These are phyloP conservation scores for Nephotettix cincticeps DNA, from an alignment of 1,140 invertebrate genomes.

Conservation along the genomic window DNA sequence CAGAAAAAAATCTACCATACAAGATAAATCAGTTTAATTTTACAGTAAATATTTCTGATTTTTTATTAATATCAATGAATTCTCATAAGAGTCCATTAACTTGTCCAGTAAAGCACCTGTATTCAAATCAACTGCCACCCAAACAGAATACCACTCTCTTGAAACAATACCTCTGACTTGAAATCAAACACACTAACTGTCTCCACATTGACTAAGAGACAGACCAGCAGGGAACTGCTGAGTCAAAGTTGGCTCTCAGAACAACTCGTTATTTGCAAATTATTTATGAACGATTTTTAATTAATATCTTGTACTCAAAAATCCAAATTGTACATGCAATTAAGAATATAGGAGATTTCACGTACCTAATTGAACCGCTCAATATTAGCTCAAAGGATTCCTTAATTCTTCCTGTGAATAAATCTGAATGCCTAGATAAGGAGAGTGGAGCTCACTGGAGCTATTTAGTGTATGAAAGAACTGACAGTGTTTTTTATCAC, in stretches of 20 bases:
- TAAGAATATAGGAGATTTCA: background rate
- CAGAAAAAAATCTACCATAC: conserved; percentile 5
- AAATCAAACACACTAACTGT: too few relatives aligned
- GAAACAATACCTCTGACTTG: too few relatives aligned
- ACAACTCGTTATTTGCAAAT: background rate
- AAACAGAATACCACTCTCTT: background rate
- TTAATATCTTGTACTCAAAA: background rate
- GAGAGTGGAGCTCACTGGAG: background rate
- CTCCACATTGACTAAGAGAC: too few relatives aligned
- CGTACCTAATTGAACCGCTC: background rate
- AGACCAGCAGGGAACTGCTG: background rate
- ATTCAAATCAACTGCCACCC: background rate
- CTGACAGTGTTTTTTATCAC: background rate
- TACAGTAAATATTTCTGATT: background rate
- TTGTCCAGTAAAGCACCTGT: background rate
- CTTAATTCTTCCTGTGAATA: background rate
- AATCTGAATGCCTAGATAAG: background rate
- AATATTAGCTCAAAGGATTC: background rate
- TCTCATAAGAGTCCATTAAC: background rate
- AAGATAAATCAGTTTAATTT: background rate
- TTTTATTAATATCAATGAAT: background rate
- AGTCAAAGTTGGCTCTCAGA: background rate
- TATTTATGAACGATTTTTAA: background rate
- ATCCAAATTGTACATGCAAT: background rate
- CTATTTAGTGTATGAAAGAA: background rate